phyloP scores from a whole-genome alignment of 1,140 invertebrate genomes.

The Drosophila orena region DNA sequence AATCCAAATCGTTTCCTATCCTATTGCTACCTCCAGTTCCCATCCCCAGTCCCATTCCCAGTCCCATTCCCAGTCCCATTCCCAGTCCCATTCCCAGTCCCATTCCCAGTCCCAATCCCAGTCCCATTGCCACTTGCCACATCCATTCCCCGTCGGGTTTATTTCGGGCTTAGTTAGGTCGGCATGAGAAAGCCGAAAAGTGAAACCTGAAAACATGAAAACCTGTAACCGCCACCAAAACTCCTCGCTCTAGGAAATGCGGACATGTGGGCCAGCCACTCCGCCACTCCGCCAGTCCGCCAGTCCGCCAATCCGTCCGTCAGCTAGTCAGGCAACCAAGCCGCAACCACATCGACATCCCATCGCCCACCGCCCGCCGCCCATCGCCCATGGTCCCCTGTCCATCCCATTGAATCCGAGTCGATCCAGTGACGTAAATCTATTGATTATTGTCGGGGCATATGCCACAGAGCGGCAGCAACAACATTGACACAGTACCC shows the following conservation, averaged over 20 bases:
- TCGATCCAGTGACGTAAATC: constrained; percentile 72
- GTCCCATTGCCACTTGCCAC: no score
- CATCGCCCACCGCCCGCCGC: background rate
- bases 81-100: background rate
- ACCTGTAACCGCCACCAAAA: constrained; percentile 31
- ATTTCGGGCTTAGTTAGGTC: constrained; percentile 44
- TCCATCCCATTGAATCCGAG: constrained; percentile 1
- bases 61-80: no score
- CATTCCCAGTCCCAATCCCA: background rate
- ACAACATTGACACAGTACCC: constrained; percentile 50
- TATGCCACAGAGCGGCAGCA: constrained; percentile 45
- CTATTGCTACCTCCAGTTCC: background rate
- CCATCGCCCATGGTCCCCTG: no score
- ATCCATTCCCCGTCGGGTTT: constrained; percentile 6
- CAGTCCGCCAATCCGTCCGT: background rate
- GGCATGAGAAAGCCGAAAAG: constrained; percentile 23
- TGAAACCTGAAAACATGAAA: constrained; percentile 45
- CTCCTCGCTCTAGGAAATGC: constrained; percentile 23
- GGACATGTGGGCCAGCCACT: constrained; percentile 41
- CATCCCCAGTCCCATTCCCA: background rate
- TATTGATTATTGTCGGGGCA: constrained; percentile 75
- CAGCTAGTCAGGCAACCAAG: constrained; percentile 12
- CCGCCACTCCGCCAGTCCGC: background rate
- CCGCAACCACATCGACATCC: constrained; percentile 3
- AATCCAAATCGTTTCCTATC: background rate